phyloP scores from a whole-genome alignment of 2,888 invertebrate genomes.

The Pristionchus mayeri region DNA sequence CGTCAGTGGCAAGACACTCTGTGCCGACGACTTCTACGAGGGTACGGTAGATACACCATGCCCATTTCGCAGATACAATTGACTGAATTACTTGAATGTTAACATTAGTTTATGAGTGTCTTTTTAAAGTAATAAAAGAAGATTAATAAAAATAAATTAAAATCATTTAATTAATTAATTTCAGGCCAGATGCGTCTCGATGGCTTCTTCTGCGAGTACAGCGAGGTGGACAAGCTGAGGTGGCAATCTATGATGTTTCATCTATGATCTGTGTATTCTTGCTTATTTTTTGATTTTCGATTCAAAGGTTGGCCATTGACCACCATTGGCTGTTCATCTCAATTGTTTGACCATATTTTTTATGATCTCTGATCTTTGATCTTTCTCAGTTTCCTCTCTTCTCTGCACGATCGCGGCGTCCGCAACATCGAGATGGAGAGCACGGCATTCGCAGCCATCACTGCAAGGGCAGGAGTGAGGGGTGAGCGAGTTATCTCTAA shows the following conservation, averaged over 20 bases:
- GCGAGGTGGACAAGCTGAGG: slow-evolving; percentile 86
- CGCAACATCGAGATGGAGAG: slow-evolving; percentile 95
- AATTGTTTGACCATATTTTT: background rate
- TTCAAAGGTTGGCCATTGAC: background rate
- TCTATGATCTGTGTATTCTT: background rate
- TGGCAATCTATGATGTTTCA: background rate
- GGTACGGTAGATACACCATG: slow-evolving; percentile 80
- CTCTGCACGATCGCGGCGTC: slow-evolving; percentile 84
- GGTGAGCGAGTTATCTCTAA: slow-evolving; percentile 52
- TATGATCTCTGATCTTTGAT: background rate
- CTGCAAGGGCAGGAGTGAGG: slow-evolving; percentile 84
- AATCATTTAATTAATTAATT: background rate
- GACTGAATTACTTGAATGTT: too few species aligned
- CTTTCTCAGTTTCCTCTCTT: slow-evolving; percentile 84
- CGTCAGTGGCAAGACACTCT: slow-evolving; percentile 92
- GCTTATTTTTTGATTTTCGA: background rate
- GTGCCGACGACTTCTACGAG: slow-evolving; percentile 98
- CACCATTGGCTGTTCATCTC: background rate
- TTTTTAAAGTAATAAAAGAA: background rate
- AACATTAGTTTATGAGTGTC: background rate
- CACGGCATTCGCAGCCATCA: slow-evolving; percentile 91
- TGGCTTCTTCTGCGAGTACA: slow-evolving; percentile 96
- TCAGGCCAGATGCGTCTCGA: slow-evolving; percentile 93
- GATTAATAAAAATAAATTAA: too few species aligned
- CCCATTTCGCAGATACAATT: too few species aligned